A percentile compares a stretch with the other conserved stretches of the same genome.
Evolutionary conservation across 2,888 invertebrate species (phyloP).

Genomic region (Nomada fabriciana): DNA sequence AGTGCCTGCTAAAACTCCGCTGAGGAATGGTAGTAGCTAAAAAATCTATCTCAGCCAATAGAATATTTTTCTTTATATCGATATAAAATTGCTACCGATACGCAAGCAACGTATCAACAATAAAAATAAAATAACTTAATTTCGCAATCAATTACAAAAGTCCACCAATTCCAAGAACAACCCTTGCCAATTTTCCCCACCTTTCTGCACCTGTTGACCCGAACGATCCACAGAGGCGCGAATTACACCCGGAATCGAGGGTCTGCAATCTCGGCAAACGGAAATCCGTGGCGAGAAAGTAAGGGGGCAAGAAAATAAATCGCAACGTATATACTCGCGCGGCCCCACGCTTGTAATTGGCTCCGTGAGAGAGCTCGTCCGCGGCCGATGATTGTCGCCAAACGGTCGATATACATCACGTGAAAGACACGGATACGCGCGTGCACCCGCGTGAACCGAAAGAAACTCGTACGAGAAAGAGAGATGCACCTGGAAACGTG

Average conservation of each 20-base stretch:
- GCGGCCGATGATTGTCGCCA: conserved; percentile 80
- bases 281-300: conserved; percentile 25
- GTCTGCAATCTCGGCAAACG: conserved; percentile 9
- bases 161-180: background rate
- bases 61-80: no score
- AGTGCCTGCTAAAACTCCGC: no score
- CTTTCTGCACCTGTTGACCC: background rate
- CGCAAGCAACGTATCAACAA: no score
- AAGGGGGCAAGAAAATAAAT: conserved; percentile 74
- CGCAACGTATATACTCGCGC: conserved; percentile 66
- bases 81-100: no score
- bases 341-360: conserved; percentile 80
- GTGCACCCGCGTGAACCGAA: conserved; percentile 35
- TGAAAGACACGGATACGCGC: conserved; percentile 64
- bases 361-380: conserved; percentile 71
- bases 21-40: no score
- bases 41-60: no score
- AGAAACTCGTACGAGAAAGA: conserved; percentile 44
- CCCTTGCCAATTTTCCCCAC: background rate
- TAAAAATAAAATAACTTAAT: no score
- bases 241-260: background rate
- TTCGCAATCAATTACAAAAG: no score
- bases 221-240: background rate
- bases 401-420: conserved; percentile 80
- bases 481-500: conserved; percentile 69